Conservation (phyloP, 2,113 vertebrate species). For the Formicarius rufipectus region DNA sequence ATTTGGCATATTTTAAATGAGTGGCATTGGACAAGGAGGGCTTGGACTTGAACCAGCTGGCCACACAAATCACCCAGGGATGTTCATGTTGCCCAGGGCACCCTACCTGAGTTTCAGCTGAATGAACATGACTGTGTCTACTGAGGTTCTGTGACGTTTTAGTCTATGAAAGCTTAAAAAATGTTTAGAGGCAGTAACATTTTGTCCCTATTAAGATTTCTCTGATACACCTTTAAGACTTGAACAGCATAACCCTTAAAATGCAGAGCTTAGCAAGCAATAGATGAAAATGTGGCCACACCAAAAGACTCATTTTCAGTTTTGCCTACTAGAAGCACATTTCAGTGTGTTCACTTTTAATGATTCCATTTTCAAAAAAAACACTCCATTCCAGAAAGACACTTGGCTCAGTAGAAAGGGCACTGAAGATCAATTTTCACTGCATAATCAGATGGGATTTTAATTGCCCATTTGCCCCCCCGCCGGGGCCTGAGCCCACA, state of each 20-base stretch:
- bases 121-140: neutral
- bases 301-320: neutral
- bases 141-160: neutral
- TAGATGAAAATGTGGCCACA: neutral
- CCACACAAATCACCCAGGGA: neutral
- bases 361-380: neutral
- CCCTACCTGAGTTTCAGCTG: neutral
- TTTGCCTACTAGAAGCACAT: neutral
- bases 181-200: neutral
- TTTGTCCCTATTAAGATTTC: neutral
- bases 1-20: neutral
- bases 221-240: neutral
- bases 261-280: neutral
- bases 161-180: neutral
- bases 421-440: neutral
- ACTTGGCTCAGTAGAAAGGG: neutral
- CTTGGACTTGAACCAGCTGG: neutral
- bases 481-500: neutral
- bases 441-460: neutral
- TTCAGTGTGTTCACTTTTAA: neutral
- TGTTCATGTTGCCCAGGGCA: neutral
- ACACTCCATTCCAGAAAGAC: neutral
- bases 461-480: neutral
- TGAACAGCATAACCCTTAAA: neutral
- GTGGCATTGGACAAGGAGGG: neutral